phyloP scores from a whole-genome alignment of 2,797 vertebrate species.

The Eospalax fontanierii region DNA sequence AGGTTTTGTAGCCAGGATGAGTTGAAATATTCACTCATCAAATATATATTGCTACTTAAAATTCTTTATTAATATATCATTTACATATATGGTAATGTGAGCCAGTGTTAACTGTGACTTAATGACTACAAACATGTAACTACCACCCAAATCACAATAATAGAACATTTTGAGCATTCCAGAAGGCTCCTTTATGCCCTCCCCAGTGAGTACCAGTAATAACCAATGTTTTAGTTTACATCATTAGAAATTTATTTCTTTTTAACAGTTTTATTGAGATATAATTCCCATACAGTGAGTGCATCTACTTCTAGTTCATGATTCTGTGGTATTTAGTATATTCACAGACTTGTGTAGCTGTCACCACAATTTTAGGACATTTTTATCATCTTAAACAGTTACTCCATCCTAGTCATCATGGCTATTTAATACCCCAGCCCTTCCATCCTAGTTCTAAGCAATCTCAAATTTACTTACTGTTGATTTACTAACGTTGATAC shows the following conservation, averaged over 20 bases:
- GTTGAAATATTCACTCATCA: not conserved
- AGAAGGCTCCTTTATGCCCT: not conserved
- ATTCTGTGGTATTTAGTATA: not conserved
- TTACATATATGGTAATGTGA: not conserved
- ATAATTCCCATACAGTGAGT: not conserved
- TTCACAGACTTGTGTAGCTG: not conserved
- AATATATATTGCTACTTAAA: not conserved
- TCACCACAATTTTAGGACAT: not conserved
- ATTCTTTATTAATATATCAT: not conserved
- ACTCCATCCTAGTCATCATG: not conserved
- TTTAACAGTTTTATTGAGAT: constrained; percentile 15
- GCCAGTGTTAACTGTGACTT: not conserved
- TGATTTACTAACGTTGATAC: not conserved
- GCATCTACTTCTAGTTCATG: not conserved
- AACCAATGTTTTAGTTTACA: not conserved
- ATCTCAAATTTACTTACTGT: not conserved
- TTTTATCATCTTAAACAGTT: not conserved
- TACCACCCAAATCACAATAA: not conserved
- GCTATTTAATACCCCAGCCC: not conserved
- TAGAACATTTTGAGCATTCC: not conserved
- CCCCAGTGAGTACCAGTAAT: not conserved
- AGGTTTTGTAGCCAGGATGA: not conserved
- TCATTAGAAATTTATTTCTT: not conserved
- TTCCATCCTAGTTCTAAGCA: not conserved
- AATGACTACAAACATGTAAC: not conserved